Conservation (phyloP, 2,888 invertebrate species). For the Noctuana brunneofusca region DNA sequence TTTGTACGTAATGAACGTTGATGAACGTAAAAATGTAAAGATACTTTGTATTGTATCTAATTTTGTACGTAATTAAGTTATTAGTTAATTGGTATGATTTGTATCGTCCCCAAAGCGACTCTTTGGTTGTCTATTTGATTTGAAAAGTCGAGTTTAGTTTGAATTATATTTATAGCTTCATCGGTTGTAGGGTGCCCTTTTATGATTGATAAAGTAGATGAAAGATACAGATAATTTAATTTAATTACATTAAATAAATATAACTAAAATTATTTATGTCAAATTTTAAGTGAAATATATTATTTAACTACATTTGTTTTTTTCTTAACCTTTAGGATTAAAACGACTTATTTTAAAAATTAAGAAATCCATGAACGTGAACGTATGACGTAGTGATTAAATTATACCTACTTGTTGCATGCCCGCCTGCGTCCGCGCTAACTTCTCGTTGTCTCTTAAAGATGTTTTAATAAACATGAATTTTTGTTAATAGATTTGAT, state of each 20-base stretch:
- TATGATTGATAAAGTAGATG: neutral
- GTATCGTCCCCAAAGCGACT: neutral
- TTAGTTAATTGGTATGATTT: neutral
- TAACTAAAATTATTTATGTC: slow-evolving; percentile 25
- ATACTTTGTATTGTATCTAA: neutral
- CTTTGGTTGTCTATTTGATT: neutral
- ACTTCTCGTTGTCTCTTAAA: too few relatives aligned
- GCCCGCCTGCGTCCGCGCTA: too few relatives aligned
- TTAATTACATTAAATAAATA: slow-evolving; percentile 17
- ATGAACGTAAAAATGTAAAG: neutral
- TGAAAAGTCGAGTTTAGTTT: slow-evolving; percentile 3
- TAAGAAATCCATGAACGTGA: too few relatives aligned
- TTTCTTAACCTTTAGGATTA: too few relatives aligned
- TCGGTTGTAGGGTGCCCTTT: neutral
- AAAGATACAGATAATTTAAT: slow-evolving; percentile 20
- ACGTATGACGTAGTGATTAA: too few relatives aligned
- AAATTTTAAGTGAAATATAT: slow-evolving; percentile 45
- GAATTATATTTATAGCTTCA: neutral
- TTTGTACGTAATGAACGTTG: neutral
- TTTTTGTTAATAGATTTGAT: too few relatives aligned
- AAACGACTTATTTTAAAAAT: too few relatives aligned
- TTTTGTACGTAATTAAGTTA: slow-evolving; percentile 1
- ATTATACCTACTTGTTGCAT: too few relatives aligned
- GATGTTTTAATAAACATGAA: too few relatives aligned
- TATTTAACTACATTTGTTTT: slow-evolving; percentile 40